phyloP scores from a whole-genome alignment of 2,113 vertebrate genomes.

The Chaetodon trifascialis region DNA sequence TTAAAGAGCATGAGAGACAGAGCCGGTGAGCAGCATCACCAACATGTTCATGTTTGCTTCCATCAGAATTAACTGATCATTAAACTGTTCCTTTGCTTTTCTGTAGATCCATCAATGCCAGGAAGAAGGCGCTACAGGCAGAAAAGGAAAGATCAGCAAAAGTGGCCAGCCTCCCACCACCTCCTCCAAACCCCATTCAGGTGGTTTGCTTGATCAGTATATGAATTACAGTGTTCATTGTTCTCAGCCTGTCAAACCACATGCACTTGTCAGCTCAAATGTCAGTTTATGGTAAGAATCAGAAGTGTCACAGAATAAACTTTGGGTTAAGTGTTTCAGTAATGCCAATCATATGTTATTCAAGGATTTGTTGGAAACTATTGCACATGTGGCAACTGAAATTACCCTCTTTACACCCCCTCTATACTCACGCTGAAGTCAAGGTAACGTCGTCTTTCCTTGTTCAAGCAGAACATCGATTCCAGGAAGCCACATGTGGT shows the following conservation, averaged over 20 bases:
- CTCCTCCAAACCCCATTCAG: conserved; percentile 85
- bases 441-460: background rate
- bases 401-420: too few relatives aligned
- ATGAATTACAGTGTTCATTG: background rate
- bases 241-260: background rate
- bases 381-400: too few relatives aligned
- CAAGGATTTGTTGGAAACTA: background rate
- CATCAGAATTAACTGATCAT: background rate
- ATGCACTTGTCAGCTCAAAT: background rate
- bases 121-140: conserved; percentile 87
- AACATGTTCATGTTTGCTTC: background rate
- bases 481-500: conserved; percentile 69
- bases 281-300: background rate
- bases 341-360: background rate
- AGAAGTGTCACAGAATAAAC: background rate
- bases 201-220: conserved; percentile 65
- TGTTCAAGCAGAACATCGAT: conserved; percentile 82
- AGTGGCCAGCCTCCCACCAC: conserved; percentile 89
- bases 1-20: conserved; percentile 82
- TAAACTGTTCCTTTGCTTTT: background rate
- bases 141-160: conserved; percentile 91
- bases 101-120: conserved; percentile 85
- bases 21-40: conserved; percentile 80
- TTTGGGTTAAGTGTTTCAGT: background rate
- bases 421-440: background rate